phyloP scores from a whole-genome alignment of 2,113 vertebrate genomes.

The Struthidea cinerea region DNA sequence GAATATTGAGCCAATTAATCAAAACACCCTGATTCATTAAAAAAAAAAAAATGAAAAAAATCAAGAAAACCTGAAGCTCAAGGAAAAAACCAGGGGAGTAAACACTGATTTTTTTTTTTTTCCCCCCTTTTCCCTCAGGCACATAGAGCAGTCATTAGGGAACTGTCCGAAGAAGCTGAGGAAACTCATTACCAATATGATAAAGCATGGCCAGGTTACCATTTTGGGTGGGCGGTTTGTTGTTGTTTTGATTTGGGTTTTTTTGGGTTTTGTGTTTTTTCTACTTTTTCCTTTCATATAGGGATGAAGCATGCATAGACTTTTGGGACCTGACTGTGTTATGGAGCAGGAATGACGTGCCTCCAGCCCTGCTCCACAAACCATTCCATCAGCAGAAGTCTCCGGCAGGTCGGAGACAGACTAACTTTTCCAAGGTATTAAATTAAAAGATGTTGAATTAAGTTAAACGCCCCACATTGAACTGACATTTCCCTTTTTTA shows the following conservation, averaged over 20 bases:
- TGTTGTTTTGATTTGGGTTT: neutral
- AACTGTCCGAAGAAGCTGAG: neutral
- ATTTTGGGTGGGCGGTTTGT: rapidly evolving
- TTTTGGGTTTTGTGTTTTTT: neutral
- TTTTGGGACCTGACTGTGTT: neutral
- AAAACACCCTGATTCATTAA: neutral
- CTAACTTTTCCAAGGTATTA: conserved; percentile 82
- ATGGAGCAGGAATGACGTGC: neutral
- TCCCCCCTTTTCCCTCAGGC: neutral
- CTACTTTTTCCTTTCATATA: neutral
- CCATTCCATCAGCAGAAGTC: conserved; percentile 74
- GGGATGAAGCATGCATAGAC: neutral
- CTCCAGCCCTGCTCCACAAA: conserved; percentile 32
- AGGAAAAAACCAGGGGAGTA: neutral
- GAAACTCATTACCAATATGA: neutral
- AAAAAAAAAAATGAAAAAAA: neutral
- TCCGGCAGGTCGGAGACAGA: conserved; percentile 62
- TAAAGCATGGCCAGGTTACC: neutral
- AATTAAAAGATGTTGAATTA: conserved; percentile 84
- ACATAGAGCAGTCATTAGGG: neutral
- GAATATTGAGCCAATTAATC: neutral
- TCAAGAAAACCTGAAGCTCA: neutral
- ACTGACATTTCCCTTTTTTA: conserved; percentile 82
- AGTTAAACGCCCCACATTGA: conserved; percentile 77
- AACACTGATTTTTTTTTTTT: neutral